Evolutionary conservation across 2,888 invertebrate genomes (phyloP).

Genomic region (Meteorus colon): DNA sequence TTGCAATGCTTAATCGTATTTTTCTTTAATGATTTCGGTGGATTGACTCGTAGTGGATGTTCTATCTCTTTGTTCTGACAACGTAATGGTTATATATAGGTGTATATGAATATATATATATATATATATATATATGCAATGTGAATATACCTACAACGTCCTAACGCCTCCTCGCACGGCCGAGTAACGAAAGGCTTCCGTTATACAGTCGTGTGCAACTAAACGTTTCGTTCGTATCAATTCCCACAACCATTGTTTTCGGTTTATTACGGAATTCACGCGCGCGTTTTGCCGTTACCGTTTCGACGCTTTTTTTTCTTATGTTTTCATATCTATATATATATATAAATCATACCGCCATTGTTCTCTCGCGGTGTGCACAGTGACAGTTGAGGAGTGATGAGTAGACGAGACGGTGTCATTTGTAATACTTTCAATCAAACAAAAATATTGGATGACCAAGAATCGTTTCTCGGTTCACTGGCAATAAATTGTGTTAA

Average conservation of each 20-base stretch:
- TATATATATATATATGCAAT: neutral
- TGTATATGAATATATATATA: neutral
- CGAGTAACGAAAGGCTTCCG: constrained; percentile 39
- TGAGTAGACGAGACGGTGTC: neutral
- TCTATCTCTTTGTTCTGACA: constrained; percentile 1
- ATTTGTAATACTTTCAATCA: neutral
- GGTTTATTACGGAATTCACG: constrained; percentile 50
- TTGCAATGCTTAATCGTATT: neutral
- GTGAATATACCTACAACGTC: constrained; percentile 22
- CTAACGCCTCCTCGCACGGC: constrained; percentile 30
- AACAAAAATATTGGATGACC: no score
- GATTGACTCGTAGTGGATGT: neutral
- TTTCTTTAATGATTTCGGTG: neutral
- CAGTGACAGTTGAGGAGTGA: constrained; percentile 6
- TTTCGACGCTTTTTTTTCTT: constrained; percentile 48
- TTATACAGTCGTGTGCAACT: constrained; percentile 36
- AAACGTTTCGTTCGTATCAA: constrained; percentile 58
- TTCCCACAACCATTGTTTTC: constrained; percentile 62
- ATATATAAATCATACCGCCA: constrained; percentile 10
- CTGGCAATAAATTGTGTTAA: no score
- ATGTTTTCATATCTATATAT: constrained; percentile 20
- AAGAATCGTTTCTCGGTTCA: no score
- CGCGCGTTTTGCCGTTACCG: constrained; percentile 48
- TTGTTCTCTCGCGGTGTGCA: constrained; percentile 26
- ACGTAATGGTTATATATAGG: neutral